Conservation (phyloP, 2,797 vertebrate genomes). For the Xyrichtys novacula region DNA sequence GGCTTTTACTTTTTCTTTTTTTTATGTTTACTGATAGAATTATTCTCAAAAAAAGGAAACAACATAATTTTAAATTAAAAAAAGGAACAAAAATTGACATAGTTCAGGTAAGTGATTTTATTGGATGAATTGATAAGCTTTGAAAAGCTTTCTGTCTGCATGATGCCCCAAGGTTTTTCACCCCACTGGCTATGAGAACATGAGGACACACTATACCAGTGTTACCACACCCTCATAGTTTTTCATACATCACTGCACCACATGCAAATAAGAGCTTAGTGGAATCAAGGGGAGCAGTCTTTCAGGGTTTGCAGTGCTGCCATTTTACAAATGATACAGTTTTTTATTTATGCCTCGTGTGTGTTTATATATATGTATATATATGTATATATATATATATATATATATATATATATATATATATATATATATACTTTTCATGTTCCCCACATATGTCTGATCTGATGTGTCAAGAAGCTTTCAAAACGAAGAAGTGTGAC, state of each 20-base stretch:
- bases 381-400: too few relatives aligned
- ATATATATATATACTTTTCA: too few relatives aligned
- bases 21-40: too few relatives aligned
- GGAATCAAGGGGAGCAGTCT: not conserved
- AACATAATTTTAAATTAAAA: too few relatives aligned
- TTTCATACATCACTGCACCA: slow-evolving; percentile 40
- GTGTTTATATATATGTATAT: too few relatives aligned
- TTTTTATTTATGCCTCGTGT: too few relatives aligned
- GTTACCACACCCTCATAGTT: slow-evolving; percentile 40
- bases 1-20: too few relatives aligned
- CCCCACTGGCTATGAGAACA: not conserved
- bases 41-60: too few relatives aligned
- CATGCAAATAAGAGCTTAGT: slow-evolving; percentile 48
- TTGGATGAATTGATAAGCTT: not conserved
- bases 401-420: too few relatives aligned
- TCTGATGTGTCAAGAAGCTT: too few relatives aligned
- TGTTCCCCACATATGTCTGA: too few relatives aligned
- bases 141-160: not conserved
- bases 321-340: not conserved
- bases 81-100: too few relatives aligned
- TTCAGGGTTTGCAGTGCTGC: not conserved
- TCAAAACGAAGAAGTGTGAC: slow-evolving; percentile 32
- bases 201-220: not conserved
- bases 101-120: not conserved
- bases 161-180: slow-evolving; percentile 11